A percentile compares a stretch with the other conserved stretches of the same genome.
Conservation (phyloP, 2,888 invertebrate genomes). For the Exephanes ischioxanthus region DNA sequence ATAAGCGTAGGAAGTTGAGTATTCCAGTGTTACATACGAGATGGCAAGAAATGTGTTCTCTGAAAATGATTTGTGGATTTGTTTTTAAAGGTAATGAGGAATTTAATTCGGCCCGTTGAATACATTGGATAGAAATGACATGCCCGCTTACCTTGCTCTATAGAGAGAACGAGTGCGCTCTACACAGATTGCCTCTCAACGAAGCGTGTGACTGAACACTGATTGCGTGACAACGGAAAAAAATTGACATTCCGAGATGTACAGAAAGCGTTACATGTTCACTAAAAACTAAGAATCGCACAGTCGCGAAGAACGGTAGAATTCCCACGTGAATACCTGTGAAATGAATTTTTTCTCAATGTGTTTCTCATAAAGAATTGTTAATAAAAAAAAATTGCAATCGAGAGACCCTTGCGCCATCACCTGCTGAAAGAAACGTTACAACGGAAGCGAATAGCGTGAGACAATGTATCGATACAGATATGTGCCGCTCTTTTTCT, state of each 20-base stretch:
- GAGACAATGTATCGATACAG: conserved; percentile 57
- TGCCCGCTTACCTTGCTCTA: conserved; percentile 71
- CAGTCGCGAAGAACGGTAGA: conserved; percentile 23
- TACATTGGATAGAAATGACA: conserved; percentile 44
- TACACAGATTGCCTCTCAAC: conserved; percentile 49
- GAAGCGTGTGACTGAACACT: conserved; percentile 46
- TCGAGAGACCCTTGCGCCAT: conserved; percentile 62
- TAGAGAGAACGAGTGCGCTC: conserved; percentile 49
- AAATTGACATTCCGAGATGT: neutral
- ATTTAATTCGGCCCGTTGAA: neutral
- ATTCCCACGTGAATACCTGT: conserved; percentile 21
- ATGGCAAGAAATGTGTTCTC: neutral
- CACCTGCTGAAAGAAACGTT: conserved; percentile 73
- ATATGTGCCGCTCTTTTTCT: conserved; percentile 56
- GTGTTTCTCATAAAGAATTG: neutral
- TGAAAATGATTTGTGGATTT: too few relatives aligned
- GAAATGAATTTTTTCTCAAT: conserved; percentile 24
- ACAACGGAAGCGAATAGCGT: conserved; percentile 34
- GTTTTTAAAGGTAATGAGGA: too few relatives aligned
- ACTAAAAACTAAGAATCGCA: conserved; percentile 32
- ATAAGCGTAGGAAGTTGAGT: neutral
- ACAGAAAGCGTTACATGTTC: conserved; percentile 27
- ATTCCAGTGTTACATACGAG: neutral
- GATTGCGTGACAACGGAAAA: conserved; percentile 27
- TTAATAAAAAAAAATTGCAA: conserved; percentile 33